Evolutionary conservation across 2,888 invertebrate genomes (phyloP).

Genomic region (Oxyscelio sp.): DNA sequence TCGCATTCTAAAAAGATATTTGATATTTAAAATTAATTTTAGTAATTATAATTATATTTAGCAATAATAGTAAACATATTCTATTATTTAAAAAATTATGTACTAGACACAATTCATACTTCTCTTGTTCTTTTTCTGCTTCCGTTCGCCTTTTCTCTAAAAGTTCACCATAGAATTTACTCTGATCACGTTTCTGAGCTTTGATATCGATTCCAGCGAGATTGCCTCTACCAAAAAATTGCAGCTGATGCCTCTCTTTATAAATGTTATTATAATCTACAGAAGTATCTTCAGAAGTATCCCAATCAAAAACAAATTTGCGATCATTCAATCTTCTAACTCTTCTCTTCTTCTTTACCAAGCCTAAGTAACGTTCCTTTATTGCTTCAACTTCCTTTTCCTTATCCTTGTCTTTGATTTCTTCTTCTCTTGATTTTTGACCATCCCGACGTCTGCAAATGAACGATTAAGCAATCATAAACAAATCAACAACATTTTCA

Average conservation of each 20-base stretch:
- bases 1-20: slow-evolving; percentile 91
- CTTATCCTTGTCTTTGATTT: slow-evolving; percentile 94
- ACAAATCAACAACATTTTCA: no score
- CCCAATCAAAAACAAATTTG: slow-evolving; percentile 99
- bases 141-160: slow-evolving; percentile 98
- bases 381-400: slow-evolving; percentile 98
- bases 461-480: no score
- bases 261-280: slow-evolving; percentile 99
- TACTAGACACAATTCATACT: slow-evolving; percentile 88
- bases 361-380: slow-evolving; percentile 97
- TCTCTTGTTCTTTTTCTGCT: slow-evolving; percentile 98
- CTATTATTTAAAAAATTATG: no score
- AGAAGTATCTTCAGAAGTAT: slow-evolving; percentile 99
- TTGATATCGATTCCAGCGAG: slow-evolving; percentile 99
- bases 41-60: no score
- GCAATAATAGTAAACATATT: no score
- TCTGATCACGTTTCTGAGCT: slow-evolving; percentile 97
- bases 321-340: slow-evolving; percentile 98
- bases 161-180: slow-evolving; percentile 98
- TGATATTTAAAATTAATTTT: no score
- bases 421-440: slow-evolving; percentile 89
- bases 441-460: slow-evolving; percentile 84
- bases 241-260: slow-evolving; percentile 98
- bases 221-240: slow-evolving; percentile 99
- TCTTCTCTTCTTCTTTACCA: slow-evolving; percentile 97